Evolutionary conservation across 2,888 invertebrate species (phyloP).

Genomic region (Ischnura elegans): DNA sequence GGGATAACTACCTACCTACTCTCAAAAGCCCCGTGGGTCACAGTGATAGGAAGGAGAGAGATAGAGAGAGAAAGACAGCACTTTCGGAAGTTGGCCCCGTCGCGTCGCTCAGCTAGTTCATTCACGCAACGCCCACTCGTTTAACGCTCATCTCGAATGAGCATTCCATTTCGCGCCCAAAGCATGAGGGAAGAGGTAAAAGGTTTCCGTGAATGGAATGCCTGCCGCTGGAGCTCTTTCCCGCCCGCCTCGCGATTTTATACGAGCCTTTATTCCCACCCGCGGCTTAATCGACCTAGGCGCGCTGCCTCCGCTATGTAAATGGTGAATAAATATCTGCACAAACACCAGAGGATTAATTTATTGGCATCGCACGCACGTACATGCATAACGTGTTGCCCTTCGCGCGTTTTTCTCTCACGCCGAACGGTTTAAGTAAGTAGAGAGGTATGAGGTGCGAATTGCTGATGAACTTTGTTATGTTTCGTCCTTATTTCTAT

Average conservation of each 20-base stretch:
- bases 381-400: background rate
- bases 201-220: background rate
- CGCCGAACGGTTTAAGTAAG: background rate
- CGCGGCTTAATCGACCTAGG: constrained; percentile 10
- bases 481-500: background rate
- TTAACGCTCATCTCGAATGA: background rate
- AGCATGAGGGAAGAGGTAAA: background rate
- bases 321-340: constrained; percentile 23
- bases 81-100: background rate
- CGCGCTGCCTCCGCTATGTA: background rate
- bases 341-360: constrained; percentile 12
- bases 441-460: constrained; percentile 1
- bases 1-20: background rate
- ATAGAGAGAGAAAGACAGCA: too few species aligned
- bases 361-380: constrained; percentile 8
- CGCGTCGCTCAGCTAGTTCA: too few species aligned
- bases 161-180: constrained; percentile 23
- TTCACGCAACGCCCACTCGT: background rate
- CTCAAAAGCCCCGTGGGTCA: background rate
- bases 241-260: background rate
- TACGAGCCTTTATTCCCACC: constrained; percentile 14
- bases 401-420: background rate
- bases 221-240: background rate
- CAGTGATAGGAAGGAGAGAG: background rate
- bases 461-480: background rate